phyloP scores from a whole-genome alignment of 2,888 invertebrate species.

The Alentia gelatinosa region DNA sequence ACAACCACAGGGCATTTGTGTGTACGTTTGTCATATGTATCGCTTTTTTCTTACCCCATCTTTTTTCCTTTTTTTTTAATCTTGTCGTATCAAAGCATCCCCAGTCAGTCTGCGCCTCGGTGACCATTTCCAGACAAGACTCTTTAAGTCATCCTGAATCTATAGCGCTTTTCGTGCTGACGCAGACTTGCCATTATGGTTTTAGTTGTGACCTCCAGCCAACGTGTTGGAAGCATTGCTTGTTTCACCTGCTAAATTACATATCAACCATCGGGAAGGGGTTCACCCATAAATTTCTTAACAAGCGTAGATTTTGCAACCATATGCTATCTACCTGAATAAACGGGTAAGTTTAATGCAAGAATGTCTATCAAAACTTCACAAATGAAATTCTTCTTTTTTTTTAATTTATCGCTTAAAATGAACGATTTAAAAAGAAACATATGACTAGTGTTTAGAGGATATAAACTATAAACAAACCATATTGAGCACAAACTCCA shows the following conservation, averaged over 20 bases:
- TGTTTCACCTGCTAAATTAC: background rate
- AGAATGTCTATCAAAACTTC: background rate
- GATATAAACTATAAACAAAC: background rate
- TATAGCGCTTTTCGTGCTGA: background rate
- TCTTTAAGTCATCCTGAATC: background rate
- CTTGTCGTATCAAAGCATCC: background rate
- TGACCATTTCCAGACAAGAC: background rate
- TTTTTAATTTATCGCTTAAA: too few species aligned
- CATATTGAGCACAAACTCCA: background rate
- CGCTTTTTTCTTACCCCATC: background rate
- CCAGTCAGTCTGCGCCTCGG: background rate
- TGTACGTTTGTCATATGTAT: background rate
- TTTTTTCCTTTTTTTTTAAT: too few species aligned
- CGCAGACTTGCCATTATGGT: background rate
- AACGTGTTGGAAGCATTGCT: background rate
- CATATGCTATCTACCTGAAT: background rate
- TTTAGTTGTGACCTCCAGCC: background rate
- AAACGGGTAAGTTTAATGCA: background rate
- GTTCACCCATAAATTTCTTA: background rate
- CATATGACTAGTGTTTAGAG: background rate
- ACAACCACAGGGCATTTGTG: constrained; percentile 20
- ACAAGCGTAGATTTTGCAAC: background rate
- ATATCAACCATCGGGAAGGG: background rate
- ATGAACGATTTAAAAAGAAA: background rate
- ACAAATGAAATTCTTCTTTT: too few species aligned